These are phyloP conservation scores for Buceros bicornis DNA, from an alignment of 2,797 vertebrate genomes.

Conservation along the genomic window DNA sequence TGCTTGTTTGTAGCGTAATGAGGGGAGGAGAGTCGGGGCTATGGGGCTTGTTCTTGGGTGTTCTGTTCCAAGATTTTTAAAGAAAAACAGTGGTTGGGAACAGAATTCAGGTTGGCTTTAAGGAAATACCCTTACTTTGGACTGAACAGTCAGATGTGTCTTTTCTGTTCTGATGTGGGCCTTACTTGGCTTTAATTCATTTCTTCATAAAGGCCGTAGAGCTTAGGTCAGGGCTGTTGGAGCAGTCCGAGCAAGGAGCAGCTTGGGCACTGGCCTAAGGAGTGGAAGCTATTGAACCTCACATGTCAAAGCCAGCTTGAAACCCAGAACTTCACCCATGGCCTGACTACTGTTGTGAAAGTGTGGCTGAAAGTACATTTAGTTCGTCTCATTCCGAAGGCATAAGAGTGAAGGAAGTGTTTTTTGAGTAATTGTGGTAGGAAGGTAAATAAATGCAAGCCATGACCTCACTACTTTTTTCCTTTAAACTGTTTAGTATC, in stretches of 20 bases:
- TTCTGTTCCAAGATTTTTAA: neutral
- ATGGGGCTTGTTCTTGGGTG: neutral
- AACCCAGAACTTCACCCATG: neutral
- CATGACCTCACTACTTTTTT: neutral
- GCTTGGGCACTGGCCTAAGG: too few relatives aligned
- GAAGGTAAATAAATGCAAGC: neutral
- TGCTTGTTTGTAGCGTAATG: neutral
- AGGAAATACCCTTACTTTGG: neutral
- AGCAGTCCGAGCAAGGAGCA: too few relatives aligned
- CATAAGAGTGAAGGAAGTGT: neutral
- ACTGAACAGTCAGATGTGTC: neutral
- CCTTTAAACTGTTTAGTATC: neutral
- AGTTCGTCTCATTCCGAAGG: neutral
- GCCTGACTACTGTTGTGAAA: accelerated
- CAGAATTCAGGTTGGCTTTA: neutral
- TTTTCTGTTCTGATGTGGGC: neutral
- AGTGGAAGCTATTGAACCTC: neutral
- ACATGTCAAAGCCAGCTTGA: neutral
- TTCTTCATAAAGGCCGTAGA: neutral
- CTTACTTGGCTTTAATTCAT: neutral
- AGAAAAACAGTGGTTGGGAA: neutral
- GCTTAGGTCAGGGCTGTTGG: neutral
- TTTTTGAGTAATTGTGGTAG: neutral
- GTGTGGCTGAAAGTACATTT: neutral
- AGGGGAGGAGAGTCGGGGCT: neutral